phyloP scores from a whole-genome alignment of 2,113 vertebrate species.

The Okapia johnstoni region DNA sequence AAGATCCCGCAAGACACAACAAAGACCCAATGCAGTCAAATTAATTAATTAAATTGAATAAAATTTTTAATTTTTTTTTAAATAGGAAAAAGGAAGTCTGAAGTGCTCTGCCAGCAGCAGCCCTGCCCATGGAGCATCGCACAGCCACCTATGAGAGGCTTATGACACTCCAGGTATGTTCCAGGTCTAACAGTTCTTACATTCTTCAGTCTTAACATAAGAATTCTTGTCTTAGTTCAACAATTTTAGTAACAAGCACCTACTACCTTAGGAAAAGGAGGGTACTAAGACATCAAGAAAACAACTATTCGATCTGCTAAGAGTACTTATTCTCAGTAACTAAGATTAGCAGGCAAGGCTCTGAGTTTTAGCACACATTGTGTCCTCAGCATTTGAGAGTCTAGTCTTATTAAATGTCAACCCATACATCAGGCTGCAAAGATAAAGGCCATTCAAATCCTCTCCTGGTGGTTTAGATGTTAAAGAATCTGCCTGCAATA shows the following conservation, averaged over 20 bases:
- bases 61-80: not conserved
- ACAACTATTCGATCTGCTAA: not conserved
- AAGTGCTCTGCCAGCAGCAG: not conserved
- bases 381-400: not conserved
- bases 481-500: not conserved
- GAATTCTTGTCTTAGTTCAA: not conserved
- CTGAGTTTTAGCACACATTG: not conserved
- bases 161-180: not conserved
- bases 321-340: not conserved
- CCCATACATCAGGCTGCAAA: slow-evolving; percentile 3
- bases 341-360: not conserved
- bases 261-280: not conserved
- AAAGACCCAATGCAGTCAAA: not conserved
- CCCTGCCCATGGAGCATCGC: not conserved
- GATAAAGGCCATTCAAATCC: slow-evolving; percentile 6
- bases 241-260: not conserved
- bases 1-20: not conserved
- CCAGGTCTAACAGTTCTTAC: not conserved
- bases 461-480: not conserved
- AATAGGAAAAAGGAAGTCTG: not conserved
- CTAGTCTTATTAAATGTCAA: slow-evolving; percentile 20
- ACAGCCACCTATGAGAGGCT: not conserved
- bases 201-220: not conserved
- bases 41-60: not conserved
- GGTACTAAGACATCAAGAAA: not conserved